Base-by-base conservation (phyloP, 2,797 vertebrate genomes). In the Gephyroberyx darwinii region DNA sequence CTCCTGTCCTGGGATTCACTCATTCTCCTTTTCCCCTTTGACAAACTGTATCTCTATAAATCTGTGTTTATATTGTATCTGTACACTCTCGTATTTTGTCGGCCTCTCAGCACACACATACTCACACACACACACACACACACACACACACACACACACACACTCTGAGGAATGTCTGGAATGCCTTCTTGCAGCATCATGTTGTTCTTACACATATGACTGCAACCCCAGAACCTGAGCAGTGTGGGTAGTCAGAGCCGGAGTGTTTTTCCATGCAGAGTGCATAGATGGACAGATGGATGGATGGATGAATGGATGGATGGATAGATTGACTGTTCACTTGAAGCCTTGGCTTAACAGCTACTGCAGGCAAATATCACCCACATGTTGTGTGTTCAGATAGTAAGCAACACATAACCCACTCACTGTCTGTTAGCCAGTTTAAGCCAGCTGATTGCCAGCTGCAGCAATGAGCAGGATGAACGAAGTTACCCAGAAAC, bases 181-280 rank as follows among this genome's bases (percentile, higher is more conserved):
- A 93, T 93, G 86, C 58, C 52, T 77, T 89, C 91, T 84, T 91
- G 84, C 82, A 87, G 86, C 80, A 86, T 92, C 87, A 85, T 92
- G 86, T 93, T 92, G 88, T 91, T 90, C 80, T 89, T 86, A 74
- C 81, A 89, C 90, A 90, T 86, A 87, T 83, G 82, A 85, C 77
- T 90, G 78, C 86, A 90, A 90, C 83, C 74, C 83, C 83, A 90
- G 75, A 86, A 89, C 88, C 76, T 81, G 71, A 78, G 64, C 71
- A 78, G 83, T 33, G 78, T 60, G 31, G 54, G 54, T 13, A 30
- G 33, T 31, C 30, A n/a, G 55, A 57, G 17, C 55, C 16, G 7
- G 86, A 74, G 77, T 86, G 78, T 86, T 88, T 86, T 83, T 84
- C 71, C 87, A 65, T 71, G 73, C 74, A 90, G 78, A 87, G 85